Evolutionary conservation across 2,113 vertebrate species (phyloP).

Genomic region (Corythoichthys haematopterus): DNA sequence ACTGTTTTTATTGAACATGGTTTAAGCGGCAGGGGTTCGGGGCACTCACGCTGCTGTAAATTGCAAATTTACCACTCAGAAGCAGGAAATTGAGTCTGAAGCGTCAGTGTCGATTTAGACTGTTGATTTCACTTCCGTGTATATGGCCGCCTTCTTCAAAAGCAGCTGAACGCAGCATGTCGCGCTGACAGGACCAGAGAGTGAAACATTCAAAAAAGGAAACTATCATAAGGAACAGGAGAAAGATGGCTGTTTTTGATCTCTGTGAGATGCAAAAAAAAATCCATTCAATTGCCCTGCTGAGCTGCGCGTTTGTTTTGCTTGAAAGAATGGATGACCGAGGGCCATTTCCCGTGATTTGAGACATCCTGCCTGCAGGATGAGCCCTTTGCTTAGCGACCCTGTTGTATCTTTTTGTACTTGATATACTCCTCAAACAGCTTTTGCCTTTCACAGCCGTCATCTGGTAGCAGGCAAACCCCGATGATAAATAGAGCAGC

Average conservation of each 20-base stretch:
- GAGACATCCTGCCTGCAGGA: conserved; percentile 39
- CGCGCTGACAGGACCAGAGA: conserved; percentile 19
- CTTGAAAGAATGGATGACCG: conserved; percentile 27
- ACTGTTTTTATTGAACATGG: conserved; percentile 63
- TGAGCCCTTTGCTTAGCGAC: conserved; percentile 23
- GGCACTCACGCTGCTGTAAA: conserved; percentile 50
- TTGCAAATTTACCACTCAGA: conserved; percentile 53
- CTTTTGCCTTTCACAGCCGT: conserved; percentile 45
- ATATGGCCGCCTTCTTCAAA: conserved; percentile 26
- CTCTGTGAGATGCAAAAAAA: conserved; percentile 33
- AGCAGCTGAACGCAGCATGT: conserved; percentile 20
- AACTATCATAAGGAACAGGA: conserved; percentile 23
- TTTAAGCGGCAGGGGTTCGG: conserved; percentile 52
- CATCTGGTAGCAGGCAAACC: conserved; percentile 32
- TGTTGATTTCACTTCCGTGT: conserved; percentile 25
- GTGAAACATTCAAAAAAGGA: conserved; percentile 26
- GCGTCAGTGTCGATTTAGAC: conserved; percentile 45
- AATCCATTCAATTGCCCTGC: conserved; percentile 16
- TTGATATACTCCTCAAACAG: conserved; percentile 38
- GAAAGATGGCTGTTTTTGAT: conserved; percentile 38
- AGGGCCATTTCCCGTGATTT: conserved; percentile 39
- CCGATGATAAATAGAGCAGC: conserved; percentile 47
- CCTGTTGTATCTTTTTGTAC: conserved; percentile 30
- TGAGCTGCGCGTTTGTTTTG: conserved; percentile 45
- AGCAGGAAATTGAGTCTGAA: conserved; percentile 60